A percentile compares a stretch with the other conserved stretches of the same genome.
phyloP scores from a whole-genome alignment of 1,140 invertebrate genomes.

The Chlorops oryzae region DNA sequence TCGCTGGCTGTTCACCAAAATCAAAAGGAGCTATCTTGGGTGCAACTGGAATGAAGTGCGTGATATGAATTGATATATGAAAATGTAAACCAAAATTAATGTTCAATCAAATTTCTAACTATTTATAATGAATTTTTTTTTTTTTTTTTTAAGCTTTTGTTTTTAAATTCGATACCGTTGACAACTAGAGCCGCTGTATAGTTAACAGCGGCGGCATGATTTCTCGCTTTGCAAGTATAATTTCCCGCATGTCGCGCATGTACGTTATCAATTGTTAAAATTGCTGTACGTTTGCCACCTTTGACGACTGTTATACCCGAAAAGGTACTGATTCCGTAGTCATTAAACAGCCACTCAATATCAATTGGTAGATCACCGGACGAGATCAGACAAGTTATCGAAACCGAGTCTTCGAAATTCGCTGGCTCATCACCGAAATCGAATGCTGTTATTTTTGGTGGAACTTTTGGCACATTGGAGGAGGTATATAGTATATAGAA shows the following conservation, averaged over 20 bases:
- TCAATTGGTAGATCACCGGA: conserved; percentile 71
- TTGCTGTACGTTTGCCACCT: conserved; percentile 70
- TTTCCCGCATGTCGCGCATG: conserved; percentile 67
- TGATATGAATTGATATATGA: conserved; percentile 21
- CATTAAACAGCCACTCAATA: conserved; percentile 73
- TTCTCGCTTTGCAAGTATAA: conserved; percentile 74
- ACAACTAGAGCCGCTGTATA: conserved; percentile 64
- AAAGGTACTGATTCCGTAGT: conserved; percentile 56
- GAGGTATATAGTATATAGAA: conserved; percentile 5
- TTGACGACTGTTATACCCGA: conserved; percentile 65
- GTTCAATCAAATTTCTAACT: too few relatives aligned
- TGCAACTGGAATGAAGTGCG: conserved; percentile 55
- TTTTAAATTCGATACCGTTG: conserved; percentile 55
- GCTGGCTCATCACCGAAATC: conserved; percentile 69
- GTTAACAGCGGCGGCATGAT: conserved; percentile 64
- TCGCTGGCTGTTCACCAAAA: conserved; percentile 57
- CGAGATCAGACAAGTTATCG: conserved; percentile 67
- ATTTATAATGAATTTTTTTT: too few relatives aligned
- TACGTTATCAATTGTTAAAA: conserved; percentile 72
- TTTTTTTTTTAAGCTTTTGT: too few relatives aligned
- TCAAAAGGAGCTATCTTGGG: conserved; percentile 60
- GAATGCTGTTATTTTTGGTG: conserved; percentile 72
- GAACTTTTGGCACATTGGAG: conserved; percentile 51
- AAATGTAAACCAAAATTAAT: background rate
- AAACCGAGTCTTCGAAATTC: conserved; percentile 73